Evolutionary conservation across 2,113 vertebrate genomes (phyloP).

Genomic region (Elephas maximus): DNA sequence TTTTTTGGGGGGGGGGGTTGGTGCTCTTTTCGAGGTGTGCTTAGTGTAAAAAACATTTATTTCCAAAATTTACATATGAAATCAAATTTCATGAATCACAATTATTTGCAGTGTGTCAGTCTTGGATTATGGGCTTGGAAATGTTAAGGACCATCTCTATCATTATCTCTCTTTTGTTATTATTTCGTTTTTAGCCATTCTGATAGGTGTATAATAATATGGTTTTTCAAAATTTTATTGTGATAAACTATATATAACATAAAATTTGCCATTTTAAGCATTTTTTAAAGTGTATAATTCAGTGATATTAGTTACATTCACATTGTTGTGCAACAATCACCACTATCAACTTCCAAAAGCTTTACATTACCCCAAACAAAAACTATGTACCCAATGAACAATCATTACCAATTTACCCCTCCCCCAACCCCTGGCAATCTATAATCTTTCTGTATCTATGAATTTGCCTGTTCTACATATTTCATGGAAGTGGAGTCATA

Average conservation of each 20-base stretch:
- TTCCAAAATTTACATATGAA: conserved; percentile 39
- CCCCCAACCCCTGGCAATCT: background rate
- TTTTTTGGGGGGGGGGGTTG: background rate
- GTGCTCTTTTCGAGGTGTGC: background rate
- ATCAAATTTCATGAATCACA: conserved; percentile 53
- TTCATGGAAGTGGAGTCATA: background rate
- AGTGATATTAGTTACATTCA: background rate
- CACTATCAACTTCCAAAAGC: background rate
- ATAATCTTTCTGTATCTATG: background rate
- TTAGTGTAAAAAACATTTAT: conserved; percentile 17
- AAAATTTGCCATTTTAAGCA: background rate
- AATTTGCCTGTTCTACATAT: background rate
- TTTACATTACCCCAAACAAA: background rate
- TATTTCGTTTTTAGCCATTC: background rate
- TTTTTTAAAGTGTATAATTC: background rate
- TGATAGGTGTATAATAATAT: background rate
- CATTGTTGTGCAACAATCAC: background rate
- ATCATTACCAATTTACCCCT: background rate
- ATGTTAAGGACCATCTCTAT: background rate
- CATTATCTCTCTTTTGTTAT: background rate
- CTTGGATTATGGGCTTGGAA: background rate
- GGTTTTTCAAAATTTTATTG: too few species aligned
- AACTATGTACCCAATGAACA: background rate
- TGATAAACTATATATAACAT: background rate
- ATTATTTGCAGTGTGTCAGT: background rate